phyloP scores from a whole-genome alignment of 2,113 vertebrate species.

The Alouatta palliata region DNA sequence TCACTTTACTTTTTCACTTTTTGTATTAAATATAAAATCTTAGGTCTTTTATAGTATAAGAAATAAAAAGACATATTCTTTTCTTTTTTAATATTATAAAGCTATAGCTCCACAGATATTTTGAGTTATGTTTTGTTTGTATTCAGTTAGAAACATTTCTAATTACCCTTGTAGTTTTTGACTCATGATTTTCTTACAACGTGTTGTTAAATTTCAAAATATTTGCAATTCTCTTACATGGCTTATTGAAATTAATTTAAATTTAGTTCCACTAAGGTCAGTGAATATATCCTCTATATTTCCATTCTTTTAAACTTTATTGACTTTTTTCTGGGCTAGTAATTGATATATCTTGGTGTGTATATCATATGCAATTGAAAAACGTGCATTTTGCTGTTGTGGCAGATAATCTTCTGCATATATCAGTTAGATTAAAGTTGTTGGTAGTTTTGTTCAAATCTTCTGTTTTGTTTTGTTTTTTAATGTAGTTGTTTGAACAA shows the following conservation, averaged over 20 bases:
- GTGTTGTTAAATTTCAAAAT: neutral
- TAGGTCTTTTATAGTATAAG: neutral
- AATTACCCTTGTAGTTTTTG: neutral
- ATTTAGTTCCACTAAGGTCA: neutral
- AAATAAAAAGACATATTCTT: neutral
- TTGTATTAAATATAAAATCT: neutral
- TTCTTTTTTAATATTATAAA: neutral
- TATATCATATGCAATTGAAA: neutral
- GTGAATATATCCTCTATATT: neutral
- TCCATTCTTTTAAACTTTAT: neutral
- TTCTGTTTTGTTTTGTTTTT: neutral
- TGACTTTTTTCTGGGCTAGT: neutral
- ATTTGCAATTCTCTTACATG: neutral
- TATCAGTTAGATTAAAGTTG: neutral
- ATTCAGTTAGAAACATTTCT: neutral
- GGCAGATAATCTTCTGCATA: neutral
- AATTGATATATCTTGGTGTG: neutral
- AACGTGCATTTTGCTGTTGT: neutral
- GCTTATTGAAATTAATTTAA: neutral
- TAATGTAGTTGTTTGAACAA: neutral
- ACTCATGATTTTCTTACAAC: neutral
- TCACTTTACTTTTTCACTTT: neutral
- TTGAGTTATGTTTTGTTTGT: neutral
- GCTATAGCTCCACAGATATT: neutral
- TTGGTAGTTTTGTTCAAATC: neutral